A percentile compares a stretch with the other conserved stretches of the same genome.
These are phyloP conservation scores for Pygoscelis adeliae DNA, from an alignment of 2,113 vertebrate species.

Conservation along the genomic window DNA sequence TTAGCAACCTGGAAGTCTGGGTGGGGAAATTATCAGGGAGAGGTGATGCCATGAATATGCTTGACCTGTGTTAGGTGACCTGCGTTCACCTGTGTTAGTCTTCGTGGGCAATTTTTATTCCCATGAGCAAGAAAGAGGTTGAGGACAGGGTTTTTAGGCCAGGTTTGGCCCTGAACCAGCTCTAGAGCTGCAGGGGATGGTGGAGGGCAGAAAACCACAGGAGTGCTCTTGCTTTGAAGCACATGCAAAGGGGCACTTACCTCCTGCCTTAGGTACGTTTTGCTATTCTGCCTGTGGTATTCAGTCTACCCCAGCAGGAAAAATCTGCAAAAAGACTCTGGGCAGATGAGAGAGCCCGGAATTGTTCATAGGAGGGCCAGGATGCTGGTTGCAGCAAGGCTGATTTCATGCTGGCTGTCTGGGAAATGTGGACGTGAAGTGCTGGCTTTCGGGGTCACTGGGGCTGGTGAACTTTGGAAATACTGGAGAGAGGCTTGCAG, in stretches of 20 bases:
- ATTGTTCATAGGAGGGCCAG: neutral
- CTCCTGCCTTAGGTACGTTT: neutral
- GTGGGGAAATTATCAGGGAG: neutral
- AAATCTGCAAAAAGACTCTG: neutral
- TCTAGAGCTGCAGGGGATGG: neutral
- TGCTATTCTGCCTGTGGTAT: neutral
- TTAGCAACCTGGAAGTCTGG: neutral
- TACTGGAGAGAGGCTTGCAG: neutral
- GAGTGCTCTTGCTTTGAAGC: neutral
- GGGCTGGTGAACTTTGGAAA: neutral
- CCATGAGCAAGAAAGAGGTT: neutral
- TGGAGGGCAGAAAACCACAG: neutral
- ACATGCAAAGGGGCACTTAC: neutral
- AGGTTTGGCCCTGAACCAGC: neutral
- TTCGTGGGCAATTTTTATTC: fast-evolving
- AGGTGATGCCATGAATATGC: neutral
- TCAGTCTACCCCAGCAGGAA: neutral
- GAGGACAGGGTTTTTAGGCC: neutral
- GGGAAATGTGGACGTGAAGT: neutral
- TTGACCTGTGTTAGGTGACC: neutral
- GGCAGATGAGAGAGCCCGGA: neutral
- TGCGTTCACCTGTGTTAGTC: neutral
- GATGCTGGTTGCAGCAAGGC: neutral
- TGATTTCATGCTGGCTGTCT: neutral
- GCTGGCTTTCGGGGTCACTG: neutral